Evolutionary conservation across 2,888 invertebrate genomes (phyloP).

Genomic region (Lamellibrachia satsuma): DNA sequence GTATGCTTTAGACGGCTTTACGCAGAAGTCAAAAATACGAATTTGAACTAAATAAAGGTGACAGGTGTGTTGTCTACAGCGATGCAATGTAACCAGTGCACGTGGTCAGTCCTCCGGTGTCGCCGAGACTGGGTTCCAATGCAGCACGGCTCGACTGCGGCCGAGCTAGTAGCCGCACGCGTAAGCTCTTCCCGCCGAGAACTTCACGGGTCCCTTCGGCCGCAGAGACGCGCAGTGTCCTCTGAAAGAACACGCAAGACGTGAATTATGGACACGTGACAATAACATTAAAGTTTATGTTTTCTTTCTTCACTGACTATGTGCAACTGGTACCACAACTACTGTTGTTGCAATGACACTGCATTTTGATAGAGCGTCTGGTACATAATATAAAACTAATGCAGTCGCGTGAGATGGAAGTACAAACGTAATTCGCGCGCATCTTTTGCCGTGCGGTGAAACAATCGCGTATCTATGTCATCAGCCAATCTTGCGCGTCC

Average conservation of each 20-base stretch:
- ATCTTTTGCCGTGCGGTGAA: too few species aligned
- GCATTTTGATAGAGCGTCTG: too few species aligned
- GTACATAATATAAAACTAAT: too few species aligned
- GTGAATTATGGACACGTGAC: not conserved
- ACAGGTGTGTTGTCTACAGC: not conserved
- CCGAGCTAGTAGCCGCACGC: slow-evolving; percentile 21
- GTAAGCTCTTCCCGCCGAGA: slow-evolving; percentile 30
- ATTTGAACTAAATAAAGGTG: too few species aligned
- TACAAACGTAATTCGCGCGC: too few species aligned
- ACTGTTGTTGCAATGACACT: too few species aligned
- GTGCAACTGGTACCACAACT: not conserved
- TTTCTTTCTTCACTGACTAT: not conserved
- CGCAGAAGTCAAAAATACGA: too few species aligned
- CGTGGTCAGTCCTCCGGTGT: not conserved
- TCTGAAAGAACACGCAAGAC: not conserved
- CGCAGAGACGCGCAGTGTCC: not conserved
- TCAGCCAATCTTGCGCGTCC: too few species aligned
- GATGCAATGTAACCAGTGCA: not conserved
- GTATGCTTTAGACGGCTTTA: too few species aligned
- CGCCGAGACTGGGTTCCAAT: not conserved
- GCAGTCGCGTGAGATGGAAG: too few species aligned
- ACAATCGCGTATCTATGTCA: too few species aligned
- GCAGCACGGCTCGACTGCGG: not conserved
- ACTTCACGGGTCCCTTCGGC: slow-evolving; percentile 31
- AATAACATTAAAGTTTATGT: too few species aligned